These are phyloP conservation scores for Diachrysia chrysitis DNA, from an alignment of 2,888 invertebrate genomes.

Conservation along the genomic window DNA sequence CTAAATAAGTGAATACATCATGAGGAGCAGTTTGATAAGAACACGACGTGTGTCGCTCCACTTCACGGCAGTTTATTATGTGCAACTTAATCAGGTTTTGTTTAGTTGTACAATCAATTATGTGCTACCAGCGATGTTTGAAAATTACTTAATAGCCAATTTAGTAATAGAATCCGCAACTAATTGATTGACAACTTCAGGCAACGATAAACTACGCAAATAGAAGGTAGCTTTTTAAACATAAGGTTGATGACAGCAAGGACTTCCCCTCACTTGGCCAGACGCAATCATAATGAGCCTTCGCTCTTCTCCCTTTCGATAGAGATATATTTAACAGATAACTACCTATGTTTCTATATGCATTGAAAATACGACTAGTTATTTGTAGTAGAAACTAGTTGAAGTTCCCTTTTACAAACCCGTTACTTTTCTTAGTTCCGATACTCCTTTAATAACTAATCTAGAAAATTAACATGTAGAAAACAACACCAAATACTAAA, in stretches of 20 bases:
- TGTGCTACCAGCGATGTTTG: background rate
- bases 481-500: background rate
- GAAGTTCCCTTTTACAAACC: too few relatives aligned
- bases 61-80: background rate
- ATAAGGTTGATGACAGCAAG: too few relatives aligned
- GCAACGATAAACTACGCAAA: background rate
- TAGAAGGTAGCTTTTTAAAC: background rate
- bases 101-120: background rate
- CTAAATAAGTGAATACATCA: slow-evolving; percentile 49
- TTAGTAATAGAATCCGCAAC: background rate
- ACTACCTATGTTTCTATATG: too few relatives aligned
- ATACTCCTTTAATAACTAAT: background rate
- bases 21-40: slow-evolving; percentile 13
- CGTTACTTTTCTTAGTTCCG: too few relatives aligned
- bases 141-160: background rate
- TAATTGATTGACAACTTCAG: background rate
- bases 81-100: background rate
- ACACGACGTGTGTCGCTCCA: slow-evolving; percentile 15
- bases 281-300: too few relatives aligned
- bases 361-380: too few relatives aligned
- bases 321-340: too few relatives aligned
- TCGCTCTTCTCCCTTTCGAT: too few relatives aligned
- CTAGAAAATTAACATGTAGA: background rate
- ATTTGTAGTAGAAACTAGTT: too few relatives aligned
- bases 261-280: too few relatives aligned